Conservation (phyloP, 1,140 invertebrate species). For the Scaptomyza montana region DNA sequence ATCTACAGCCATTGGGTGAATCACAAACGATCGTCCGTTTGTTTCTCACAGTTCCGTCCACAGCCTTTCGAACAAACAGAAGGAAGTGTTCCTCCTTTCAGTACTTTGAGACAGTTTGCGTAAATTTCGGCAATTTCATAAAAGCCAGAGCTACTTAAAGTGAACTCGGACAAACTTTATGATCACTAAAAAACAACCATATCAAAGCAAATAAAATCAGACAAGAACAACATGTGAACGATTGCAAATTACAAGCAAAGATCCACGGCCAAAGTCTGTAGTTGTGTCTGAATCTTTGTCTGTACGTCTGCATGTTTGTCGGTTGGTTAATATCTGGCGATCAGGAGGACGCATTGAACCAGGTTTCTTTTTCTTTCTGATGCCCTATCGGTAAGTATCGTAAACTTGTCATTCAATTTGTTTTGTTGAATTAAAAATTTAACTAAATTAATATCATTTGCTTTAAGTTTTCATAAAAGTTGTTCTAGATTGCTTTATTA, state of each 20-base stretch:
- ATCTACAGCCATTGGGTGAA: constrained; percentile 63
- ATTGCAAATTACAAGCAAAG: constrained; percentile 75
- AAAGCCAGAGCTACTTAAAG: constrained; percentile 58
- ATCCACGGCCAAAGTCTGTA: constrained; percentile 27
- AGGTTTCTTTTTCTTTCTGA: constrained; percentile 9
- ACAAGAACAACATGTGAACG: constrained; percentile 80
- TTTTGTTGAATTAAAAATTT: background rate
- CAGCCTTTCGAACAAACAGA: constrained; percentile 23
- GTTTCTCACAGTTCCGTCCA: constrained; percentile 51
- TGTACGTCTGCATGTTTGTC: background rate
- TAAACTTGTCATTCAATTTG: background rate
- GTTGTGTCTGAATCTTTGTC: background rate
- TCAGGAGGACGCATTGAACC: constrained; percentile 45
- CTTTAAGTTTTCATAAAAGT: too few relatives aligned
- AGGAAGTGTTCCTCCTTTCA: constrained; percentile 26
- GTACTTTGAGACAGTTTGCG: constrained; percentile 48
- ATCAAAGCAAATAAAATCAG: constrained; percentile 77
- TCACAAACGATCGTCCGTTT: constrained; percentile 49
- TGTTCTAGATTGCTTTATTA: too few relatives aligned
- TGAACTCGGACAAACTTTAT: constrained; percentile 64
- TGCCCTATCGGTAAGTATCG: constrained; percentile 7
- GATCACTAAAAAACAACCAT: constrained; percentile 56
- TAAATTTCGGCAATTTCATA: constrained; percentile 65
- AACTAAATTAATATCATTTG: too few relatives aligned
- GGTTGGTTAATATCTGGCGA: constrained; percentile 55